These are phyloP conservation scores for Microcebus jonahi DNA, from an alignment of 2,113 vertebrate species.

Conservation along the genomic window DNA sequence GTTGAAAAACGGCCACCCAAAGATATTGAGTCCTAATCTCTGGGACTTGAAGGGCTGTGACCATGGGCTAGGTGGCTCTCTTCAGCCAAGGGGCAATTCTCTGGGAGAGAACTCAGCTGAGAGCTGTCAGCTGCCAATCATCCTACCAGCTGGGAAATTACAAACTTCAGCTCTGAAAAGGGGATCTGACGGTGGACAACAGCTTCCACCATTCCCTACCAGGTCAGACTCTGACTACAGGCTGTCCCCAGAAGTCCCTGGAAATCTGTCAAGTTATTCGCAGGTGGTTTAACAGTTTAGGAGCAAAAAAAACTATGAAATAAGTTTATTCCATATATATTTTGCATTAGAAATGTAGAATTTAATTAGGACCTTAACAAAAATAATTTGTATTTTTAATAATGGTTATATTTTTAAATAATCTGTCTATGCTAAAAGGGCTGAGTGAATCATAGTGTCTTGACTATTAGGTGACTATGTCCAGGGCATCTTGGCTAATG, in stretches of 20 bases:
- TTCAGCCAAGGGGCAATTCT: neutral
- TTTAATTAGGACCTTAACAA: neutral
- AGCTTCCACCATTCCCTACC: neutral
- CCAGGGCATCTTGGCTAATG: neutral
- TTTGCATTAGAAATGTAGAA: neutral
- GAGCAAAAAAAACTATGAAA: neutral
- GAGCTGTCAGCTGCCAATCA: neutral
- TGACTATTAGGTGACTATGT: neutral
- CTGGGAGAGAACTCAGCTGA: neutral
- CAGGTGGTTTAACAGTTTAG: neutral
- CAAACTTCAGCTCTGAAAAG: neutral
- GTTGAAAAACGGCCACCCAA: neutral
- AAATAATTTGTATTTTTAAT: constrained; percentile 5
- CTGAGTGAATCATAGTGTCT: neutral
- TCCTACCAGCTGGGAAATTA: neutral
- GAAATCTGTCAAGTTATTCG: neutral
- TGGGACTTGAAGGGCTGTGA: neutral
- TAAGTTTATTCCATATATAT: neutral
- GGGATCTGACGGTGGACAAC: neutral
- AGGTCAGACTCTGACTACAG: neutral
- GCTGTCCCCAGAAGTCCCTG: neutral
- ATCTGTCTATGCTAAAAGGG: neutral
- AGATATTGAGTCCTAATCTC: neutral
- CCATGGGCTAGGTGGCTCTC: neutral
- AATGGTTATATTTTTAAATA: neutral